Base-by-base conservation (phyloP, 2,888 invertebrate genomes). In the Scaptomyza cyrtandrae region DNA sequence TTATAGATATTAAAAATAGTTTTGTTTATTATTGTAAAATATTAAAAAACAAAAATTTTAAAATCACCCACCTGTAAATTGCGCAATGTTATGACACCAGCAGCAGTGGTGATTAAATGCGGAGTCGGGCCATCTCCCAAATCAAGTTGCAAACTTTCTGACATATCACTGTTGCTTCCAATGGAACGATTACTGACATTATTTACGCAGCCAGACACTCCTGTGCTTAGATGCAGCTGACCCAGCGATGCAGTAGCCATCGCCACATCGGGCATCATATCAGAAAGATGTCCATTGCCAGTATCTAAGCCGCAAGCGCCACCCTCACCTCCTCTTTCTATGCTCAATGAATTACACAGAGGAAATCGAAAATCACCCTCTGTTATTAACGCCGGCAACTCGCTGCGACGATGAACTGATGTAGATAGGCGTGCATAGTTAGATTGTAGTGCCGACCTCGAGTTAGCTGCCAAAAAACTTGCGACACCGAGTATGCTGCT, bases 261-360 rank as follows among this genome's bases (percentile, higher is more conserved):
- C 14, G 97, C 97, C 83, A 98, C 97, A 92, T 98, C 98, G 0
- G 98, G 98, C 95, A 98, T 97, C 86, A 96, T 95, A 71, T 97
- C 97, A 24, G 96, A 95, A 70, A 96, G 92, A 84, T 95, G 95
- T 84, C 96, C 95, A 90, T 95, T 93, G 83, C 94, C 94, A 37
- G 84, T 94, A 90, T 95, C 93, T 90, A 95, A 93, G 79, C 94
- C 94, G 46, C 94, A 93, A 90, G 81, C 88, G 76, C 83, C 85
- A n/a, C 71, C 84, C 31, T 83, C 89, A 85, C 94, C 94, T 41
- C 94, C 93, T 48, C 78, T 94, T 89, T 95, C 93, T 90, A 95
- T 93, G 81, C 88, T 88, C 35, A 90, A 66, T 7, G 84, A 75
- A 68, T 88, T 89, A 49, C 78, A 84, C 55, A 87, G 89, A 0